Conservation (phyloP, 2,797 vertebrate species). For the Vipera ursinii region DNA sequence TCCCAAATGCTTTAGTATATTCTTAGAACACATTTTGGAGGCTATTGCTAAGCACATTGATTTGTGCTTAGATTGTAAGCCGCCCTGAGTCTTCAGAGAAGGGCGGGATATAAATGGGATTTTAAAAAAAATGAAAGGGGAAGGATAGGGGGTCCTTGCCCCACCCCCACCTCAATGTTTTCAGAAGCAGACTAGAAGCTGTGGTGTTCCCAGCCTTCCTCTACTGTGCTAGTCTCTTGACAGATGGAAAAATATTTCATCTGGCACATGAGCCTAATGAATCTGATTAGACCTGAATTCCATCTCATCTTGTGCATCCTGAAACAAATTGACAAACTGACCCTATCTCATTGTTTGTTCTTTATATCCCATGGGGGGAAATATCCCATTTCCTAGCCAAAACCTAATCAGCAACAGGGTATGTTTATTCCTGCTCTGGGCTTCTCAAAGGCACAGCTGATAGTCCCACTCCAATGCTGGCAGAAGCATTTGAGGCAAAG, state of each 20-base stretch:
- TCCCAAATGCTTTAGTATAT: background rate
- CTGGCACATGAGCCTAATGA: background rate
- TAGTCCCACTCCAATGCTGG: background rate
- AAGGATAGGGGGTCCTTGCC: no score
- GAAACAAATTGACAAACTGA: background rate
- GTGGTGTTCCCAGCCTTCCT: background rate
- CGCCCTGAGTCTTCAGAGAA: no score
- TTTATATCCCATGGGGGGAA: slow-evolving; percentile 17
- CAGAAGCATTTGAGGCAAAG: background rate
- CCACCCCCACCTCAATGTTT: background rate
- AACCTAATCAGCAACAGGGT: background rate
- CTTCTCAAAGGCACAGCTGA: background rate
- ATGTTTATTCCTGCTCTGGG: slow-evolving; percentile 27
- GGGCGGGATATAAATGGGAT: no score
- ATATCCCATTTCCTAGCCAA: background rate
- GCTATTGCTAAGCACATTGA: background rate
- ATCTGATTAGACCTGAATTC: background rate
- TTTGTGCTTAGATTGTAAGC: no score
- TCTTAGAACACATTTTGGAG: background rate
- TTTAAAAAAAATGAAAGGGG: background rate
- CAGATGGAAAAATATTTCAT: background rate
- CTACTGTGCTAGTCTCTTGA: background rate
- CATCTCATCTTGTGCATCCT: slow-evolving; percentile 1
- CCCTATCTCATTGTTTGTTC: slow-evolving; percentile 15
- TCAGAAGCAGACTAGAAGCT: background rate